Conservation (phyloP, 2,888 invertebrate genomes). For the Philereme transversata region DNA sequence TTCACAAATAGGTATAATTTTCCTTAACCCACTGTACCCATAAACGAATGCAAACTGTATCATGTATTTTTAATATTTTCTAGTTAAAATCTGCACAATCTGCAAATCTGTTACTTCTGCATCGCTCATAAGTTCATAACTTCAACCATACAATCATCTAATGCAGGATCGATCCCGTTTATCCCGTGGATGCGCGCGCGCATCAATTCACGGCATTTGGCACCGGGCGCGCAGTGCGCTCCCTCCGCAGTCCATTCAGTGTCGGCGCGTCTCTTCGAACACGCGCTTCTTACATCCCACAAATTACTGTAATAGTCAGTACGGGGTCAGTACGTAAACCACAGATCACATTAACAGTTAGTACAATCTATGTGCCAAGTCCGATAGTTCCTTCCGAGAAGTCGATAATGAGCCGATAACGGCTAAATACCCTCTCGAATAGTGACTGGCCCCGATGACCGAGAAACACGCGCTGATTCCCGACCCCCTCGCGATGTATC, state of each 20-base stretch:
- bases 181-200: conserved; percentile 36
- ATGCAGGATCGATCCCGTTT: conserved; percentile 22
- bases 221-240: conserved; percentile 39
- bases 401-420: conserved; percentile 70
- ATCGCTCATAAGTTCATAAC: background rate
- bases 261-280: conserved; percentile 53
- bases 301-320: background rate
- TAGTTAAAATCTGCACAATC: no score
- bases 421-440: conserved; percentile 51
- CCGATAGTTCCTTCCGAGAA: conserved; percentile 53
- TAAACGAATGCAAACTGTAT: no score
- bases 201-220: conserved; percentile 38
- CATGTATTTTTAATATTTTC: no score
- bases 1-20: no score
- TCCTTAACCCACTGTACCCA: no score
- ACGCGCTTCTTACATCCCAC: conserved; percentile 46
- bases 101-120: no score
- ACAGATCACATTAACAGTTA: conserved; percentile 11
- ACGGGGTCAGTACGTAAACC: background rate
- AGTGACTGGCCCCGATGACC: conserved; percentile 61
- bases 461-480: conserved; percentile 73
- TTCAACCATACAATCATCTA: background rate
- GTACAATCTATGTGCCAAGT: conserved; percentile 11
- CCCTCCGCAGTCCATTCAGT: conserved; percentile 42
- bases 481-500: conserved; percentile 65